These are phyloP conservation scores for Heliconius sara DNA, from an alignment of 2,888 invertebrate genomes.

Conservation along the genomic window DNA sequence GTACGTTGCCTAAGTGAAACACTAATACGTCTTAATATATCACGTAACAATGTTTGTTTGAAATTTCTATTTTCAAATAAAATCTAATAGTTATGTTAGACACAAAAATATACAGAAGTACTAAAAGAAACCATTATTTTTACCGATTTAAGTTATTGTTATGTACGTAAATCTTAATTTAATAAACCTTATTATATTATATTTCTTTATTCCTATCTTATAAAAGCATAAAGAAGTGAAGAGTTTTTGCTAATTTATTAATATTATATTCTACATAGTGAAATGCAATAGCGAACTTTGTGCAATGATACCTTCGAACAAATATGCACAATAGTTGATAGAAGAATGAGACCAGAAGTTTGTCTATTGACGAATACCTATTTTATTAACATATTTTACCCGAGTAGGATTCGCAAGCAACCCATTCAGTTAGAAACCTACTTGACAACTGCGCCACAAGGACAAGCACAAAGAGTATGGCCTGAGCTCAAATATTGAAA, in stretches of 20 bases:
- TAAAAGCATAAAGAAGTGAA: no score
- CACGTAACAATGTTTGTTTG: conserved; percentile 11
- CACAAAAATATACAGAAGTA: not conserved
- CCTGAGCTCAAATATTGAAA: not conserved
- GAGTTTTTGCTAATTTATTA: no score
- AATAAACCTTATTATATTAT: no score
- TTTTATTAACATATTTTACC: not conserved
- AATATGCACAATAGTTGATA: no score
- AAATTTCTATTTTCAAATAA: conserved; percentile 1
- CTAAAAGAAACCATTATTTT: no score
- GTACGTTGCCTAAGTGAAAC: conserved; percentile 6
- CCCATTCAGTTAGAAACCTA: not conserved
- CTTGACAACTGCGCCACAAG: not conserved
- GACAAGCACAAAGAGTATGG: not conserved
- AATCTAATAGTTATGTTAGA: not conserved
- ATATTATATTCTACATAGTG: not conserved
- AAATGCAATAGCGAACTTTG: not conserved
- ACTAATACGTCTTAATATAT: conserved; percentile 12
- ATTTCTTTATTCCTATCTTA: no score
- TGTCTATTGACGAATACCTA: no score
- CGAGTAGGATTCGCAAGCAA: not conserved
- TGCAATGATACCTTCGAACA: no score
- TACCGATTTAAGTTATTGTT: no score
- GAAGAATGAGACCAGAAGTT: not conserved
- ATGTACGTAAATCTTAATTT: no score